phyloP scores from a whole-genome alignment of 2,888 invertebrate genomes.

The Emmelina monodactyla region DNA sequence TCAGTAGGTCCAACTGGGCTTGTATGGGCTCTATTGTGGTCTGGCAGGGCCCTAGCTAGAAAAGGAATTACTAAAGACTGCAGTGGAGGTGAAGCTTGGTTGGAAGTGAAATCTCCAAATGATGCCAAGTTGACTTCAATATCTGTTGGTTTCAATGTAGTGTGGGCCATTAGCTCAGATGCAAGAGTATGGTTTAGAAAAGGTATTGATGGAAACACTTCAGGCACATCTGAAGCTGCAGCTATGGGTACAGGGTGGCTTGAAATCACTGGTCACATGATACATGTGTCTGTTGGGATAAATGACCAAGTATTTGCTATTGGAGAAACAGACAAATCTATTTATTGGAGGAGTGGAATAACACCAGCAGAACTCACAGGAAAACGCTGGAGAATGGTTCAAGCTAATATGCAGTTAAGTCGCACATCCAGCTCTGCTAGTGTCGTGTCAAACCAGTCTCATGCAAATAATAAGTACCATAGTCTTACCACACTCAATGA shows the following conservation, averaged over 20 bases:
- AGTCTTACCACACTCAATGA: conserved; percentile 68
- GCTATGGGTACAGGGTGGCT: conserved; percentile 88
- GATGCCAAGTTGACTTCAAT: conserved; percentile 77
- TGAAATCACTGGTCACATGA: conserved; percentile 87
- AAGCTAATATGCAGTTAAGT: conserved; percentile 83
- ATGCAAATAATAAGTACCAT: conserved; percentile 66
- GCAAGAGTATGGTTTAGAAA: conserved; percentile 89
- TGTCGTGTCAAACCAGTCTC: conserved; percentile 68
- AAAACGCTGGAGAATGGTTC: conserved; percentile 84
- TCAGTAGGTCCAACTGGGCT: conserved; percentile 86
- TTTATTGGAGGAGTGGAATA: conserved; percentile 83
- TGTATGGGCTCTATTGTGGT: conserved; percentile 87
- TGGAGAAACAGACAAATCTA: conserved; percentile 80
- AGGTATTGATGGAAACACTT: conserved; percentile 71
- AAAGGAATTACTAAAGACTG: conserved; percentile 83
- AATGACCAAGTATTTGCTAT: conserved; percentile 92
- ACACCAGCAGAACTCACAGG: conserved; percentile 80
- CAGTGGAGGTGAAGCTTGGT: conserved; percentile 76
- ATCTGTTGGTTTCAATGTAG: conserved; percentile 81
- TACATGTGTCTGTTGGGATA: conserved; percentile 81
- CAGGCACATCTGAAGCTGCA: conserved; percentile 76
- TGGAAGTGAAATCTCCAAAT: conserved; percentile 77
- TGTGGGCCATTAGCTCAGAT: conserved; percentile 84
- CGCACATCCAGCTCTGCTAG: conserved; percentile 83
- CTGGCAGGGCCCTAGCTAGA: conserved; percentile 83